These are phyloP conservation scores for Acheta domesticus DNA, from an alignment of 2,888 invertebrate genomes.

Conservation along the genomic window DNA sequence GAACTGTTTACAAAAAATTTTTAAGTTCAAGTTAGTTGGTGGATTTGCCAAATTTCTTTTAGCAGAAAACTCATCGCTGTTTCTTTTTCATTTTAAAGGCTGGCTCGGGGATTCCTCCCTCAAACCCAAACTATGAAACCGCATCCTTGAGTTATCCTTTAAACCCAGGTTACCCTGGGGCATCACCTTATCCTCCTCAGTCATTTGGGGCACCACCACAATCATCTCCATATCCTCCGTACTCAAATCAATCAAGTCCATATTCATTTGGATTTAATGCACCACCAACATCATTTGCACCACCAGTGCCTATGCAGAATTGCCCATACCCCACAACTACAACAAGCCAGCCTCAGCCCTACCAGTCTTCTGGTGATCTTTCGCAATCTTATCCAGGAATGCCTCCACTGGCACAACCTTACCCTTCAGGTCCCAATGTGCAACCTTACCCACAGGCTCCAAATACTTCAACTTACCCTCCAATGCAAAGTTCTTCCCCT, in stretches of 20 bases:
- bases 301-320: neutral
- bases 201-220: constrained; percentile 24
- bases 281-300: constrained; percentile 18
- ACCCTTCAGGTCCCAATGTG: constrained; percentile 22
- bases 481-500: constrained; percentile 32
- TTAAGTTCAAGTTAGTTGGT: too few relatives aligned
- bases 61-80: neutral
- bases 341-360: neutral
- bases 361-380: neutral
- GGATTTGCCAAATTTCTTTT: too few relatives aligned
- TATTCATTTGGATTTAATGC: neutral
- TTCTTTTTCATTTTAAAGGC: constrained; percentile 34
- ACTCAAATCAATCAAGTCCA: neutral
- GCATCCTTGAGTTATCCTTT: constrained; percentile 30
- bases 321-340: constrained; percentile 12
- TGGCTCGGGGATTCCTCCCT: constrained; percentile 34
- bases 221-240: neutral
- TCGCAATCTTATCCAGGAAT: constrained; percentile 35
- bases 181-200: neutral
- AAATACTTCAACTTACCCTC: constrained; percentile 31
- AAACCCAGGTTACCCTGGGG: constrained; percentile 26
- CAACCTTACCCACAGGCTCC: constrained; percentile 29
- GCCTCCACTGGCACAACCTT: constrained; percentile 30
- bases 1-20: too few relatives aligned
- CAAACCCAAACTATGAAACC: constrained; percentile 32